Base-by-base conservation (phyloP, 2,113 vertebrate genomes). In the Dicentrarchus labrax region DNA sequence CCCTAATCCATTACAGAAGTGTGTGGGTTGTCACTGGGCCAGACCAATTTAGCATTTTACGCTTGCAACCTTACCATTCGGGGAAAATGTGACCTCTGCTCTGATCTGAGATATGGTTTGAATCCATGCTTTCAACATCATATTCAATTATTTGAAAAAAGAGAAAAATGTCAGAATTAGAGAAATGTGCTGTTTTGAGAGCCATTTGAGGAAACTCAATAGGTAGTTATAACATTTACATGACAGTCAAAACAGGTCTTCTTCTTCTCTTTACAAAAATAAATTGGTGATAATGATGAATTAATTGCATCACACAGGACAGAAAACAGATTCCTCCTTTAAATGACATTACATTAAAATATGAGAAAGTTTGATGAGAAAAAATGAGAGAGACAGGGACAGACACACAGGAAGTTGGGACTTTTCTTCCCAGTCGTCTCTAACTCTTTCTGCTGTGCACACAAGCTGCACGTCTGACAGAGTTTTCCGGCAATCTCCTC, bases 401-500 rank as follows among this genome's bases (percentile, higher is more conserved):
- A 21, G 15, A 57, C 47, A 8, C 62, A 86, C 72, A 83, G 74
- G 79, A 80, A 85, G 80, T 57, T 8, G 41, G 56, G 56, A 22
- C 39, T 19, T 84, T 76, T 56, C 81, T 62, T 62, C 57, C 54
- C 59, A 43, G 3, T 84, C 21, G 13, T 62, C 24, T 86, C 80
- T 73, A 79, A 82, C 80, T 86, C 78, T 38, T 69, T 88, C 72
- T 83, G 86, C 89, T 83, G 76, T 80, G 81, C 75, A 85, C 88
- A 91, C 87, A 89, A 90, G 87, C 72, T 88, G 87, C 87, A 88
- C 4, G 85, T 94, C 90, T 92, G 90, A 81, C 87, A 86, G 83
- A 83, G 87, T 85, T 93, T 94, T 90, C 89, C 80, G 78, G 89
- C 88, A 78, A 89, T 94, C 88, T 85, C 69, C 82, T 74, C 86